A percentile compares a stretch with the other conserved stretches of the same genome.
phyloP scores from a whole-genome alignment of 1,140 invertebrate genomes.

The Bombus superbus region DNA sequence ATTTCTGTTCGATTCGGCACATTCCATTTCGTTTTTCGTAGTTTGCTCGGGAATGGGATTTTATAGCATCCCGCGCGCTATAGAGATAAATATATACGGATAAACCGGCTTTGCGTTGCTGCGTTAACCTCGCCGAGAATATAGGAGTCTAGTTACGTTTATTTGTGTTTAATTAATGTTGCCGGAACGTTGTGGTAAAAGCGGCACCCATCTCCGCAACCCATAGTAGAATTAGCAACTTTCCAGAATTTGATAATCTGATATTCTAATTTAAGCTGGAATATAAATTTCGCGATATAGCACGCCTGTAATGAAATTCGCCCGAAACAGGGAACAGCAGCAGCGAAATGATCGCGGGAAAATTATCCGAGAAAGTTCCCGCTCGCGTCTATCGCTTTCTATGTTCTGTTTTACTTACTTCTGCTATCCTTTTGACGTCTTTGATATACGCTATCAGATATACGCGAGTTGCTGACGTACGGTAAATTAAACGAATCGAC shows the following conservation, averaged over 20 bases:
- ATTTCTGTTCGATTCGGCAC: slow-evolving; percentile 4
- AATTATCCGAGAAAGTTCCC: neutral
- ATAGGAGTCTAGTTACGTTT: slow-evolving; percentile 25
- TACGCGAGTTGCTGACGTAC: too few species aligned
- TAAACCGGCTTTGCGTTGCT: neutral
- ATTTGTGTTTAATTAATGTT: slow-evolving; percentile 43
- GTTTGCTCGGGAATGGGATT: neutral
- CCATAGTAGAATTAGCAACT: slow-evolving; percentile 24
- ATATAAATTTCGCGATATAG: slow-evolving; percentile 18
- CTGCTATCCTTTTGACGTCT: neutral
- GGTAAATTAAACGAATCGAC: too few species aligned
- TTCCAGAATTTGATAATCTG: slow-evolving; percentile 27
- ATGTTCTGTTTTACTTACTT: neutral
- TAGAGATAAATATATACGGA: neutral
- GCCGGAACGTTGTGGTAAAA: slow-evolving; percentile 8
- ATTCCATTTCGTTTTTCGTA: neutral
- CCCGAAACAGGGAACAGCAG: too few species aligned
- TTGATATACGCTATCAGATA: too few species aligned
- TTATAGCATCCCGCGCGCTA: neutral
- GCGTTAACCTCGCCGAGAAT: neutral
- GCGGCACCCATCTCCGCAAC: neutral
- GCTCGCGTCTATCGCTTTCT: neutral
- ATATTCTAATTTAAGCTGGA: slow-evolving; percentile 37
- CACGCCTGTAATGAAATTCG: slow-evolving; percentile 9
- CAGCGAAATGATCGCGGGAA: neutral